A percentile compares a stretch with the other conserved stretches of the same genome.
Conservation (phyloP, 2,113 vertebrate species). For the mouse (Mus musculus) region GRCm39 chr8:49285501-49286000, state of each 20-base stretch:
- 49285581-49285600: background rate
- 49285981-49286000: slow-evolving; percentile 38
- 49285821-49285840: background rate
- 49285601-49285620: no score
- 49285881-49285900: background rate
- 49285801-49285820: background rate
- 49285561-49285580: background rate
- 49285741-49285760: background rate
- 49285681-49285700: no score
- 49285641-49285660: no score
- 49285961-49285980: slow-evolving; percentile 48
- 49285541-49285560: background rate
- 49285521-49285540: slow-evolving; percentile 3
- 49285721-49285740: no score
- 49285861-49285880: background rate
- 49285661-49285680: no score
- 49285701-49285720: no score
- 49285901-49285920: background rate
- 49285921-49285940: background rate
- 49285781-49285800: background rate
- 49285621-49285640: no score
- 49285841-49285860: background rate
- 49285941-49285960: slow-evolving; percentile 22
- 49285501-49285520: slow-evolving; percentile 54
- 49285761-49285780: background rate